Evolutionary conservation across 2,113 vertebrate genomes (phyloP), one percentile per base, ranked within the genome.

Genomic region (Rhinogobius similis): DNA sequence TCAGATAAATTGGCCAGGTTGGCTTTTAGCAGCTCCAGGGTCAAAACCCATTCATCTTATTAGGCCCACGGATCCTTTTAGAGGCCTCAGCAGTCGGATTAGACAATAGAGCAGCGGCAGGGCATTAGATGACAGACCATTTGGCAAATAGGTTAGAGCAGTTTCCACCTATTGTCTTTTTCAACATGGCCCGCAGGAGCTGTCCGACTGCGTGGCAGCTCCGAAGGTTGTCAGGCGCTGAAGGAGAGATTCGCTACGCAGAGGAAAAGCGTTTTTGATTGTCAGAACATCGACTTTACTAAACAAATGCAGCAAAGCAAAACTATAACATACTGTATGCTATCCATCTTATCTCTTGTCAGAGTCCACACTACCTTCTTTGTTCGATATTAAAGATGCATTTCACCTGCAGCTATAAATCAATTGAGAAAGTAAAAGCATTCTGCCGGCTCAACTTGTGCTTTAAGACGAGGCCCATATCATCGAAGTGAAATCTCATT

Each of bases 1-100:
- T 88, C 92, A 94, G 94, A 98, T 95, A 96, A 97, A 98, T 97
- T 93, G 93, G 95, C 94, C 91, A 88, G 91, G 92, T 93, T 95
- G 93, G 93, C 93, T 96, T 94, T 96, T 95, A 94, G 93, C 92
- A 93, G 94, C 92, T 96, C 88, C 90, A 91, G 94, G 95, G 96
- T 97, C 94, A 95, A 89, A 90, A 91, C 95, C 94, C 94, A 95
- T 98, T 96, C 93, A 94, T 96, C 94, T 95, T 94, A 94, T 95
- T 96, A 94, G 92, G 90, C 87, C 82, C 82, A 86, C 90, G 72
- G 94, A 95, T 97, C 94, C 93, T 94, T 96, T 96, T 94, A 97
- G 94, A 89, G 92, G 88, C 90, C 92, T 94, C 94, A 87, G 86
- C 93, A 93, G 93, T 85, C 91, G 95, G 93, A 96, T 98, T 96